Conservation (phyloP, 1,140 invertebrate genomes). For the Drosophila equinoxialis region DNA sequence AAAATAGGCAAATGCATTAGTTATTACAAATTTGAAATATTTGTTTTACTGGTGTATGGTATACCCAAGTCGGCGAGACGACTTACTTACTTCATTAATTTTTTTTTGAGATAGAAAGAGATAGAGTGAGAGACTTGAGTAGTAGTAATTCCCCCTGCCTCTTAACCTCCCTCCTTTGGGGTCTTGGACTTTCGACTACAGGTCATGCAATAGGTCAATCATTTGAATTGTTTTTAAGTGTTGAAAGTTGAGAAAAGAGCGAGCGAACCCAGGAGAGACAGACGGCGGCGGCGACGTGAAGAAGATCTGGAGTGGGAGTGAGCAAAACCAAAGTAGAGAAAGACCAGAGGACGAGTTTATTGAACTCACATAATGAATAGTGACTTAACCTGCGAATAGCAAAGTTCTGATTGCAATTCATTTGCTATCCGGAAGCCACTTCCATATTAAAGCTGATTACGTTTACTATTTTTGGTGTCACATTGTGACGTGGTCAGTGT, state of each 20-base stretch:
- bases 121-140: slow-evolving; percentile 26
- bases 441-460: too few species aligned
- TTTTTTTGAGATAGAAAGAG: neutral
- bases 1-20: too few species aligned
- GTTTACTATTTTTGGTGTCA: too few species aligned
- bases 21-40: too few species aligned
- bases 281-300: slow-evolving; percentile 7
- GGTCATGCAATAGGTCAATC: slow-evolving; percentile 77
- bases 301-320: slow-evolving; percentile 12
- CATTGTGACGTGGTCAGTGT: too few species aligned
- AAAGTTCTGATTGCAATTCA: neutral
- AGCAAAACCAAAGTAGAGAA: too few species aligned
- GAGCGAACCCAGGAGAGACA: slow-evolving; percentile 15
- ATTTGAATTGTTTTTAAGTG: slow-evolving; percentile 79
- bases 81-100: too few species aligned
- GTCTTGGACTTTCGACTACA: slow-evolving; percentile 31
- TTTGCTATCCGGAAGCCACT: too few species aligned
- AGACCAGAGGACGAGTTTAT: slow-evolving; percentile 11
- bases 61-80: too few species aligned
- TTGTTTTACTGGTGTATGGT: too few species aligned
- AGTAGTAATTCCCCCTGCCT: slow-evolving; percentile 8
- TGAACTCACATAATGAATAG: neutral
- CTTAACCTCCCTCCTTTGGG: slow-evolving; percentile 11
- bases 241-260: slow-evolving; percentile 58
- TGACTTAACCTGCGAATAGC: neutral